Evolutionary conservation across 2,797 vertebrate species (phyloP).

Genomic region (Tamandua tetradactyla): DNA sequence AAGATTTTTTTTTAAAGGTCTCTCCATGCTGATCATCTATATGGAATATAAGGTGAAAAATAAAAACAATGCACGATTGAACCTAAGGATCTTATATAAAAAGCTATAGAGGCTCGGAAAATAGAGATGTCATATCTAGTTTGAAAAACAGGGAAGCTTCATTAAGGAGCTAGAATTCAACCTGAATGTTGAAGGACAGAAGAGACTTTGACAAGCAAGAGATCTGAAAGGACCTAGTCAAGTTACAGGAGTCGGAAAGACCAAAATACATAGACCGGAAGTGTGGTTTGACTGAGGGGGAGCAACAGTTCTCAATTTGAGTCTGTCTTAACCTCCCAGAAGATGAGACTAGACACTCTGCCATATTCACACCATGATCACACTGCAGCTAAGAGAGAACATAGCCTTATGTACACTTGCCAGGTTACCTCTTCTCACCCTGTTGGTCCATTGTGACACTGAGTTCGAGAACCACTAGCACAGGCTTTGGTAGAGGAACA

Average conservation of each 20-base stretch:
- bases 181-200: constrained; percentile 14
- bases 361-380: too few species aligned
- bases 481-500: not conserved
- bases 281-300: not conserved
- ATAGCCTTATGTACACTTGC: not conserved
- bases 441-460: not conserved
- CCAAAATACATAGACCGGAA: not conserved
- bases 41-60: not conserved
- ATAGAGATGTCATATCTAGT: too few species aligned
- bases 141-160: not conserved
- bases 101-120: not conserved
- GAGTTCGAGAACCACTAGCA: not conserved
- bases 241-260: not conserved
- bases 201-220: not conserved
- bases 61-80: not conserved
- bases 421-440: not conserved
- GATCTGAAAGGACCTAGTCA: not conserved
- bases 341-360: not conserved
- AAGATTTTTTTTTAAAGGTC: too few species aligned
- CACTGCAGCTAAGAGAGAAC: not conserved
- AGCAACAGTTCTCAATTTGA: not conserved
- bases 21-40: not conserved
- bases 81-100: not conserved
- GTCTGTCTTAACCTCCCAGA: not conserved
- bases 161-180: not conserved